Evolutionary conservation across 2,888 invertebrate genomes (phyloP), one percentile per base, ranked within the genome.

Genomic region (Melanchra persicariae): DNA sequence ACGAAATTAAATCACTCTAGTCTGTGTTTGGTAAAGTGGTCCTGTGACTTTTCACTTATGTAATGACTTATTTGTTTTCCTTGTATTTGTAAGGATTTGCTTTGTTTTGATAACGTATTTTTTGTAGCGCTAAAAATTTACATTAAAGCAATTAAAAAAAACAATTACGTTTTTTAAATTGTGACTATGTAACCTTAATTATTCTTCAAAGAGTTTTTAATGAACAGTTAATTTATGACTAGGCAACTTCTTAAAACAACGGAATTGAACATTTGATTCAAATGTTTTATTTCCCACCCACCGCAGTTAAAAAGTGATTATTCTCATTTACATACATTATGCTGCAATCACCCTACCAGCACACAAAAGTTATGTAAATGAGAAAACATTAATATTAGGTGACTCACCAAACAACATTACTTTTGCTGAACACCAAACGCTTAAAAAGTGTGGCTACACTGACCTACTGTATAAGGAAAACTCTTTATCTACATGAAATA

Each of bases 1-100:
- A 92, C 90, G 88, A 92, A 93, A 94, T 95, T 93, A 94, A 94
- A 94, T 93, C 91, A 90, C 89, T 92, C 85, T 84, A 87, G 87
- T 89, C 83, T 87, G 89, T 91, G 91, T 92, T 93, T 91, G 88
- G 86, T 89, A 85, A 87, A 91, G 88, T 88, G 86, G 88, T 87
- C 81, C 82, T 71, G 83, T 82, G 82, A 85, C 84, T 89, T 87
- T 87, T 80, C 81, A 81, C 73, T 83, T 87, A 68, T 74, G 80
- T 72, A 76, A 73, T 73, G 78, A 74, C 75, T 80, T 83, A 70
- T 58, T 78, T 66, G 61, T 61, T 64, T 78, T 68, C 55, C 34
- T 77, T n/a, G 54, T 72, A 4, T 34, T 61, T 57, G 22, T 72
- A 83, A 62, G 58, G 67, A 61, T 66, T 73, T 24, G 9, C 45